Conservation (phyloP, 2,888 invertebrate genomes). For the Drosophila lacicola region DNA sequence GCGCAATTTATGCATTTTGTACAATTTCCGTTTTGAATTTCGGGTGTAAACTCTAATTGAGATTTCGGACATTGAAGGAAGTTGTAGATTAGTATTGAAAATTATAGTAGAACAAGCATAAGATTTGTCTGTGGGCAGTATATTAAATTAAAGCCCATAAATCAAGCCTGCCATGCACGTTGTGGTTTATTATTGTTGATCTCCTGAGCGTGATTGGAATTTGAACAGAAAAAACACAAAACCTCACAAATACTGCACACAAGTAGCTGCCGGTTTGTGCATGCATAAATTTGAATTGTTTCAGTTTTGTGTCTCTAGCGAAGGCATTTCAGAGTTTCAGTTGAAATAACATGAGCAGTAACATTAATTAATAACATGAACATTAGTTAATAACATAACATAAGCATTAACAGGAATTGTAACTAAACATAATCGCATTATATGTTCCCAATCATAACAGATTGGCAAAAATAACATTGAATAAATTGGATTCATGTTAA, state of each 20-base stretch:
- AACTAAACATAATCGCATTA: not conserved
- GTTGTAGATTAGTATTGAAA: slow-evolving; percentile 24
- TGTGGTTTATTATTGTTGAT: not conserved
- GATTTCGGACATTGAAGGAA: slow-evolving; percentile 39
- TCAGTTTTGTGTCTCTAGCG: not conserved
- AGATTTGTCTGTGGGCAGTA: not conserved
- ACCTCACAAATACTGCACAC: not conserved
- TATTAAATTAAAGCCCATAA: slow-evolving; percentile 6
- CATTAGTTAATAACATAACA: not conserved
- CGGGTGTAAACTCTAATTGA: slow-evolving; percentile 54
- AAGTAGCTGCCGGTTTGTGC: not conserved
- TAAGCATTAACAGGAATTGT: not conserved
- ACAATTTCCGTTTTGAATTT: slow-evolving; percentile 65
- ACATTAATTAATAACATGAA: not conserved
- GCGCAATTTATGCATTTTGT: slow-evolving; percentile 59
- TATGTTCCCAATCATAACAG: no score
- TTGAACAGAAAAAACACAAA: not conserved
- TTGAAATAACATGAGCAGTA: not conserved
- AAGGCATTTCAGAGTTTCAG: no score
- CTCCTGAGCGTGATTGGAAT: not conserved
- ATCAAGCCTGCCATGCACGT: slow-evolving; percentile 2
- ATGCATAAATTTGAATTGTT: not conserved
- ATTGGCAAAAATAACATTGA: no score
- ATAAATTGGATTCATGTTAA: no score
- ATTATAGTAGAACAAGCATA: slow-evolving; percentile 16